Conservation (phyloP, 1,140 invertebrate species). For the Thrips palmi region DNA sequence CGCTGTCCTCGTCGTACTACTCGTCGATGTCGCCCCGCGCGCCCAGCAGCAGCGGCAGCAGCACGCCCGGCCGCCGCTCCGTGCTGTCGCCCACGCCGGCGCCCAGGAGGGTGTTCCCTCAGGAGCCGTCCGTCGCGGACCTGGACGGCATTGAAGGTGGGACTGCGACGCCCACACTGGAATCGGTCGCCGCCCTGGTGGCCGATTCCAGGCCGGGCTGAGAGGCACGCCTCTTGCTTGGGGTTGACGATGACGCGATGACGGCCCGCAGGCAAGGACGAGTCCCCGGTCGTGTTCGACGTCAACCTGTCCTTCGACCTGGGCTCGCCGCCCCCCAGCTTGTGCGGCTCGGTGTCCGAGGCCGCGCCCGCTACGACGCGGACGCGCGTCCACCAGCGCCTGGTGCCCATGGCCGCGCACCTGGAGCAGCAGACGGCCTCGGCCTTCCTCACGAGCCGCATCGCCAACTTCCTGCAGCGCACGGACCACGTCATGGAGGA, state of each 20-base stretch:
- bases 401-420: slow-evolving; percentile 50
- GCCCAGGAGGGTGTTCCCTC: slow-evolving; percentile 24
- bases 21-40: slow-evolving; percentile 3
- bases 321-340: too few relatives aligned
- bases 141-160: too few relatives aligned
- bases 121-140: slow-evolving; percentile 22
- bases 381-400: slow-evolving; percentile 42
- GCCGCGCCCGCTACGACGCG: too few relatives aligned
- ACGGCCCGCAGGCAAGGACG: too few relatives aligned
- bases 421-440: slow-evolving; percentile 53
- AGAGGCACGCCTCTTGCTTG: too few relatives aligned
- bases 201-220: too few relatives aligned
- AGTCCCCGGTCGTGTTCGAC: slow-evolving; percentile 58
- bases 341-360: too few relatives aligned
- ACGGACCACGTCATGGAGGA: slow-evolving; percentile 74
- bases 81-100: slow-evolving; percentile 23
- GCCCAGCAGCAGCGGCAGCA: slow-evolving; percentile 21
- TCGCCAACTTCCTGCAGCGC: slow-evolving; percentile 56
- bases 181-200: too few relatives aligned
- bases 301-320: slow-evolving; percentile 60
- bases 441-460: slow-evolving; percentile 49
- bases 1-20: background rate
- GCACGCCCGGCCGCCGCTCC: slow-evolving; percentile 24
- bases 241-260: too few relatives aligned
- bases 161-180: too few relatives aligned